Evolutionary conservation across 2,888 invertebrate species (phyloP).

Genomic region (Sycophila texana): DNA sequence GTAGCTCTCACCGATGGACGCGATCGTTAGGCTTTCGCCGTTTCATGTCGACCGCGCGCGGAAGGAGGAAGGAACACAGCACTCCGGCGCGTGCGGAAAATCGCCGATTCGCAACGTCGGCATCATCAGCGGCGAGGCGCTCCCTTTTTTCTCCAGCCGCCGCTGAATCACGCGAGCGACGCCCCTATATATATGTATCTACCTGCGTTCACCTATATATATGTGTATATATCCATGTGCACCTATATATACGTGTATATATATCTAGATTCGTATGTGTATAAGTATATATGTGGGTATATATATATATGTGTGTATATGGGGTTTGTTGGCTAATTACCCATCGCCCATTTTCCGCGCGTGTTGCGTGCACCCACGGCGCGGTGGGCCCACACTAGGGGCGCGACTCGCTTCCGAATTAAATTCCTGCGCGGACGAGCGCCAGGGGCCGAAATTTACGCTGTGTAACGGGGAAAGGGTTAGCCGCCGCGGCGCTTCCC

Average conservation of each 20-base stretch:
- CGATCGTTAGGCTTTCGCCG: constrained; percentile 46
- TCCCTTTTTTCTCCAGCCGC: background rate
- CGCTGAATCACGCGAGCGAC: constrained; percentile 36
- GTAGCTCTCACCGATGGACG: background rate
- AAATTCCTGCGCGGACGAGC: background rate
- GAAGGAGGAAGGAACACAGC: background rate
- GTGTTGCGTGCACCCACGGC: no score
- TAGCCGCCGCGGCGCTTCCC: no score
- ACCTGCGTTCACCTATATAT: no score
- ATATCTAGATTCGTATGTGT: no score
- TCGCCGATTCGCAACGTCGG: constrained; percentile 48
- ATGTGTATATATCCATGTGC: no score
- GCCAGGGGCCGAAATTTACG: background rate
- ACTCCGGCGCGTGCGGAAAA: constrained; percentile 26
- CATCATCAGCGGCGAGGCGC: background rate
- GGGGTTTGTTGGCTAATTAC: constrained; percentile 17
- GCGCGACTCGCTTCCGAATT: constrained; percentile 11
- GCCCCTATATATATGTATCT: background rate
- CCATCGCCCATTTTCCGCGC: constrained; percentile 17
- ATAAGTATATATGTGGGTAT: no score
- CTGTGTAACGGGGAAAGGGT: no score
- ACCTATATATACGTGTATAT: no score
- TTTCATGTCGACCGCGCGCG: constrained; percentile 44
- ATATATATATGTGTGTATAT: no score
- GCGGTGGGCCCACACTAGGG: background rate